Percentiles rank a stretch among this genome's conserved stretches.
These are phyloP conservation scores for Caenorhabditis imperialis DNA, from an alignment of 2,888 invertebrate species.

Conservation along the genomic window DNA sequence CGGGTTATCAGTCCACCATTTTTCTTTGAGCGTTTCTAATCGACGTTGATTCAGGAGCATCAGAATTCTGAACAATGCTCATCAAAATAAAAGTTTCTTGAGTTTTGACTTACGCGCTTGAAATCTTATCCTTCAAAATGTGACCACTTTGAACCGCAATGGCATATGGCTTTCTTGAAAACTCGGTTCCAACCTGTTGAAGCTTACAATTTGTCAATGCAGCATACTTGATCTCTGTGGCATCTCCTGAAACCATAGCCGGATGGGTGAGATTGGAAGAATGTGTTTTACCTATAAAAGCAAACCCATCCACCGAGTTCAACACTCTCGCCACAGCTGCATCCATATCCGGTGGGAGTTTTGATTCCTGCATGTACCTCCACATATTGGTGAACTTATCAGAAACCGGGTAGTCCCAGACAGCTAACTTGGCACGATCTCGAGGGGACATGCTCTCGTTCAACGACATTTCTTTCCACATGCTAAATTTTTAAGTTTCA, in stretches of 20 bases:
- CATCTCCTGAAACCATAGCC: slow-evolving; percentile 87
- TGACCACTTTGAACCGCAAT: slow-evolving; percentile 90
- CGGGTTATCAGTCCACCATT: slow-evolving; percentile 94
- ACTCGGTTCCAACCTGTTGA: slow-evolving; percentile 92
- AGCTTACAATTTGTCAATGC: slow-evolving; percentile 89
- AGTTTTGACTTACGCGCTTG: slow-evolving; percentile 62
- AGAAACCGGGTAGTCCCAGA: slow-evolving; percentile 98
- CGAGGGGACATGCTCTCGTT: slow-evolving; percentile 92
- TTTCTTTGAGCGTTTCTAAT: slow-evolving; percentile 92
- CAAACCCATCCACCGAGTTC: slow-evolving; percentile 85
- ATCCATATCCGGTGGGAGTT: slow-evolving; percentile 86
- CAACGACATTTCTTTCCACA: slow-evolving; percentile 97
- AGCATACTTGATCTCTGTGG: slow-evolving; percentile 90
- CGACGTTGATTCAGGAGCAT: slow-evolving; percentile 92
- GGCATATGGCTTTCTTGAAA: slow-evolving; percentile 96
- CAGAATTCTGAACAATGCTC: slow-evolving; percentile 84
- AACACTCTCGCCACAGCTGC: slow-evolving; percentile 87
- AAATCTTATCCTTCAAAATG: slow-evolving; percentile 70
- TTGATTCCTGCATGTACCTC: slow-evolving; percentile 85
- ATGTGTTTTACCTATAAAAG: slow-evolving; percentile 86
- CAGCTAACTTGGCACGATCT: slow-evolving; percentile 92
- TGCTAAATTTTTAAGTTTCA: slow-evolving; percentile 81
- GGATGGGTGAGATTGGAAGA: too few species aligned
- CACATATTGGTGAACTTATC: slow-evolving; percentile 99
- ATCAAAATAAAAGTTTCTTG: neutral